Evolutionary conservation across 2,888 invertebrate species (phyloP), one percentile per base, ranked within the genome.

Genomic region (Ichneumoninae sp.): DNA sequence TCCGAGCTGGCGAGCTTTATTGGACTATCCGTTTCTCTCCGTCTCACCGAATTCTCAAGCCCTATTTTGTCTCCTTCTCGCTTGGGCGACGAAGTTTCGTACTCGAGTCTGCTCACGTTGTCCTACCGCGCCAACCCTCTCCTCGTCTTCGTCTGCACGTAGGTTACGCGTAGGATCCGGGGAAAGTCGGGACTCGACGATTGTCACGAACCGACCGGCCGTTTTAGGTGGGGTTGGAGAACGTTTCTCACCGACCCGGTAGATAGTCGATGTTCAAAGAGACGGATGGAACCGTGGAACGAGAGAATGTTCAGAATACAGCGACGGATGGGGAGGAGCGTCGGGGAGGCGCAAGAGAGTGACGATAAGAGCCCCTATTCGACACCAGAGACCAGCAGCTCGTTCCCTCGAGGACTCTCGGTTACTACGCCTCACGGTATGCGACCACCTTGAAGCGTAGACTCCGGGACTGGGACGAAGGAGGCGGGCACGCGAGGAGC

Each of bases 291-390:
- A 66, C 54, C 50, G 47, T 19, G 19, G 74, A 68, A 66, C n/a
- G 60, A 65, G 70, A 36, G 80, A 40, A 47, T 47, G 57, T 47
- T 26, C 40, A 54, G 76, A 13, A 54, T 57, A 66, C 70, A 71
- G 19, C 57, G 65, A 30, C n/a, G 66, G 71, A 83, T 66, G 70
- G 70, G 54, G n/a, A 40, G 26, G 54, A 26, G 54, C 44, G 77
- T 36, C 60, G 30, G 30, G 19, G 47, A 68, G 74, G 47, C 3
- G 65, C 68, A 62, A 57, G 83, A 75, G 75, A 76, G 66, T 80
- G 80, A 83, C 80, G 83, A 83, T 83, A 83, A 83, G 79, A 71
- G 75, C 76, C 80, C 60, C 66, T 52, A 80, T 80, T 76, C 75
- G 75, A 83, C 83, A 80, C 71, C 75, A 52, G 66, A 83, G 62